Base-by-base conservation (phyloP, 2,113 vertebrate genomes). In the Leptobrachium ailaonicum region DNA sequence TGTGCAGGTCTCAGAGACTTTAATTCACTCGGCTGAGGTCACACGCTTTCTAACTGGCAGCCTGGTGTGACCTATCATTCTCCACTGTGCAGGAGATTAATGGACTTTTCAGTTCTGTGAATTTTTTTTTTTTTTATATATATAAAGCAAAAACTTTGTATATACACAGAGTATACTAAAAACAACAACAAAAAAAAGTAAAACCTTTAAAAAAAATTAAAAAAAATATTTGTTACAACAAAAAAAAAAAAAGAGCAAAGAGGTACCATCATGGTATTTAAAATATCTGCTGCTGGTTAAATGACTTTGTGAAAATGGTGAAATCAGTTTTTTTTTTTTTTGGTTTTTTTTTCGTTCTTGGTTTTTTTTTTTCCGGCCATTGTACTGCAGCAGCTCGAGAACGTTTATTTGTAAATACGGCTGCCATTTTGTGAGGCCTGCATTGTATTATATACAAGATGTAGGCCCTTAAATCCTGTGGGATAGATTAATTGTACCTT, bases 371-470 rank as follows among this genome's bases (percentile, higher is more conserved):
- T 93, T 88, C 89, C 91, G 92, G 93, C 93, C 92, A 92, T 94
- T 94, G 94, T 92, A 89, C 89, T 92, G 93, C 95, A 96, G 94
- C 94, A 93, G 92, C 92, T 92, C 93, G 89, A 93, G 89, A 94
- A 92, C 89, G 87, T 90, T 90, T 90, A 93, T 91, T 95, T 98
- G 96, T 98, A 98, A 95, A 98, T 98, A 98, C 90, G 95, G 93
- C 94, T 95, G 92, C 93, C 93, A 91, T 92, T 91, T 90, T 87
- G 94, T 83, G 89, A 90, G 94, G 92, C 94, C 95, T 94, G 90
- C 95, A 95, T 95, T 95, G 93, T 95, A 95, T 96, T 96, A 96
- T 96, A 94, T 95, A 96, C 94, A 95, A 96, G 91, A 90, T 86
- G 93, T 90, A 91, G 91, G 94, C 89, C 90, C 88, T 89, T 81